Base-by-base conservation (phyloP, 1,140 invertebrate species). In the Panagrolaimus sp. region DNA sequence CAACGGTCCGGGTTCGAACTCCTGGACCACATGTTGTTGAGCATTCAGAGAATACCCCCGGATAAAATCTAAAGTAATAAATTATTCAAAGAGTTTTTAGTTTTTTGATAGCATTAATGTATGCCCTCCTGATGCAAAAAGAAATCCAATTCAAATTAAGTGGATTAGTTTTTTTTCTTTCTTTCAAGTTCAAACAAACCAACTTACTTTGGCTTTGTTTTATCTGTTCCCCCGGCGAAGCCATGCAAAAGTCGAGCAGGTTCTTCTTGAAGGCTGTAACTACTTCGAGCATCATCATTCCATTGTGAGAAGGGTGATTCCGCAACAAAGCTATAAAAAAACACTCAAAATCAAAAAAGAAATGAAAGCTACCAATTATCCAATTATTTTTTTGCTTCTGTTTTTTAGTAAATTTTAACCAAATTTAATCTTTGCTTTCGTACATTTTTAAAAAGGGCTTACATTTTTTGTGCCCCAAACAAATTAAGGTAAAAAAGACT, bases 41-140 rank as follows among this genome's bases (percentile, higher is more conserved):
- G 77, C 91, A 92, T 71, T 89, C 88, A 76, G 91, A 89, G 91
- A 91, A 92, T 0, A 89, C 89, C 1, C 90, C 90, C 5, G 88
- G 62, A 26, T 69, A 63, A 58, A 74, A 79, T 43, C 65, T 58
- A 14, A 21, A 55, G 28, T 21, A 12, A 12, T 58, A 21, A 14
- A n/a, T 5, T 26, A 26, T 58, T 58, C 47, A 48, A 10, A 28
- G 17, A 21, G n/a, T 58, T 2, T 12, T 8, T n/a, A 26, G 0
- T 58, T 58, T 21, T 58, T 38, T 38, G 32, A 38, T 38, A 7
- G 32, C 32, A 38, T 38, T 7, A 38, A 38, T 38, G 32, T n/a
- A n/a, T n/a, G n/a, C n/a, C n/a, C n/a, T n/a, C n/a, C n/a, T n/a
- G n/a, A n/a, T n/a, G n/a, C n/a, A n/a, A 38, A 38, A 38, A 7